Evolutionary conservation across 2,113 vertebrate species (phyloP).

Genomic region (Aviceda subcristata): DNA sequence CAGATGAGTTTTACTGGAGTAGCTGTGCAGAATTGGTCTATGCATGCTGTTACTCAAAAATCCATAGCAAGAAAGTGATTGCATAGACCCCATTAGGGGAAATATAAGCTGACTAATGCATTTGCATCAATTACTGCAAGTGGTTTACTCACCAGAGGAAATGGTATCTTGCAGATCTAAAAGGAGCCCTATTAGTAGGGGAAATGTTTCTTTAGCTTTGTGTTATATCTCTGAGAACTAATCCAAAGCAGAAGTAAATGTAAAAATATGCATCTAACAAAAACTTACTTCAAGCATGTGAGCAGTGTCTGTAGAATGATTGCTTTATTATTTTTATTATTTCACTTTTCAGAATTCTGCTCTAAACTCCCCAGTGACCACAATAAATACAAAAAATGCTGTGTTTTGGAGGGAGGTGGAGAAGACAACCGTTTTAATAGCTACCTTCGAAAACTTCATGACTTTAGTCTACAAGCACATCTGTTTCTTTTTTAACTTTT

Average conservation of each 20-base stretch:
- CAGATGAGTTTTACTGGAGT: neutral
- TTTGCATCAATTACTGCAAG: neutral
- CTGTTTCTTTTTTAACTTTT: neutral
- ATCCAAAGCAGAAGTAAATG: neutral
- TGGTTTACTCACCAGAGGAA: neutral
- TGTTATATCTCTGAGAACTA: neutral
- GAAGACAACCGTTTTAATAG: neutral
- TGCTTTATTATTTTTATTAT: neutral
- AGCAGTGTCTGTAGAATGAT: neutral
- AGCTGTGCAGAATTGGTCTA: neutral
- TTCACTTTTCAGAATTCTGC: neutral
- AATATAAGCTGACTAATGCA: neutral
- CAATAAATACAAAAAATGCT: neutral
- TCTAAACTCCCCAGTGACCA: neutral
- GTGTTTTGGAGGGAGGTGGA: neutral
- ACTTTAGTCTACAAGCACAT: neutral
- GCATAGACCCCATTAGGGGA: neutral
- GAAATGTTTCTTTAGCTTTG: neutral
- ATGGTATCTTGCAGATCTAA: neutral
- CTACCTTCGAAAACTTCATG: neutral
- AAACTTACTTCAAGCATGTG: fast-evolving
- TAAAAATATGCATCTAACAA: neutral
- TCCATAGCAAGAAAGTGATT: neutral
- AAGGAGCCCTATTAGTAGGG: neutral
- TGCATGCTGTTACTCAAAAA: neutral